Evolutionary conservation across 2,113 vertebrate genomes (phyloP).

Genomic region (Labrus mixtus): DNA sequence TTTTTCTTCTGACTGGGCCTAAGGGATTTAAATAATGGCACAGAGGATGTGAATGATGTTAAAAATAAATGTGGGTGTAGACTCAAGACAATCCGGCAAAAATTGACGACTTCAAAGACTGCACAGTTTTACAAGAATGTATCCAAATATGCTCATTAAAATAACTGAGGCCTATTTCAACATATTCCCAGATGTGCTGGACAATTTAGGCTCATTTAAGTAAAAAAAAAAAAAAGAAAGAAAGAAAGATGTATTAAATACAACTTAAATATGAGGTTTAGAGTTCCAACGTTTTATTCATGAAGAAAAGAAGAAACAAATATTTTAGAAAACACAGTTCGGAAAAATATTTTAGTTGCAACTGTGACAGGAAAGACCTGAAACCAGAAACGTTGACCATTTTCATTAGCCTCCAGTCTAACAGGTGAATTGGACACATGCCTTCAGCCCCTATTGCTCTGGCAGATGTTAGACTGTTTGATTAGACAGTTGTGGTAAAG

Average conservation of each 20-base stretch:
- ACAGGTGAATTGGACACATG: slow-evolving; percentile 74
- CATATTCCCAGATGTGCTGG: slow-evolving; percentile 47
- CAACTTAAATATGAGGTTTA: neutral
- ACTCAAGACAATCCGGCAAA: slow-evolving; percentile 3
- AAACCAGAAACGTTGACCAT: slow-evolving; percentile 35
- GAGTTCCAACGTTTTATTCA: neutral
- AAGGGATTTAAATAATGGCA: slow-evolving; percentile 3
- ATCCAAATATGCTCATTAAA: slow-evolving; percentile 53
- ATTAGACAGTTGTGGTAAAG: slow-evolving; percentile 70
- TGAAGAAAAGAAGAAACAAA: too few species aligned
- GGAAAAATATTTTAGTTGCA: slow-evolving; percentile 47
- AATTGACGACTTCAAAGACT: slow-evolving; percentile 41
- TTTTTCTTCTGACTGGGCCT: slow-evolving; percentile 1
- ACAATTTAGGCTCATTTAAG: slow-evolving; percentile 1
- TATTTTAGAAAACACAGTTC: slow-evolving; percentile 35
- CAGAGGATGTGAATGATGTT: slow-evolving; percentile 10
- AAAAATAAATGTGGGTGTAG: slow-evolving; percentile 28
- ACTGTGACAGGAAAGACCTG: slow-evolving; percentile 25
- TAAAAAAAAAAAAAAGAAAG: neutral
- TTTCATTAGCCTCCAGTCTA: slow-evolving; percentile 53
- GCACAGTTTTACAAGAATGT: slow-evolving; percentile 35
- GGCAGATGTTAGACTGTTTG: slow-evolving; percentile 71
- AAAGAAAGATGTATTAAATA: slow-evolving; percentile 13
- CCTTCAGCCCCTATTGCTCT: slow-evolving; percentile 58
- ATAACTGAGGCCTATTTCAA: slow-evolving; percentile 38